Percentiles rank a stretch among this genome's conserved stretches.
Evolutionary conservation across 2,113 vertebrate genomes (phyloP).

Genomic region (Electrona antarctica): DNA sequence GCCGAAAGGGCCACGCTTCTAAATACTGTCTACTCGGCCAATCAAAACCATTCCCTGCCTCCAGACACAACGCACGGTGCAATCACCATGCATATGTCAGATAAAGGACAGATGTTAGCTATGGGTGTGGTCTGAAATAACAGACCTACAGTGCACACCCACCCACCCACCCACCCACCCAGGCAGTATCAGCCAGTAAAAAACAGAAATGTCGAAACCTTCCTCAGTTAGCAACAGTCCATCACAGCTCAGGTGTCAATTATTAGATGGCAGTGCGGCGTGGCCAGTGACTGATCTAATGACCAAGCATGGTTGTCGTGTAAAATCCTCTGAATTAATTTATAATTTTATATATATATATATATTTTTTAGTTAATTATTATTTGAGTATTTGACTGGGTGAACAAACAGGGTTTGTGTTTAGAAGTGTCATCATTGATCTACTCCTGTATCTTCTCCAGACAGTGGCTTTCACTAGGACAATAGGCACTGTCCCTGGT

Average conservation of each 20-base stretch:
- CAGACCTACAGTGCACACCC: constrained; percentile 31
- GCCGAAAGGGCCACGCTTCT: constrained; percentile 63
- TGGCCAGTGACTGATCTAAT: no score
- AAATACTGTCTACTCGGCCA: constrained; percentile 68
- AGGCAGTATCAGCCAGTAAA: not conserved
- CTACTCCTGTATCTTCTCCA: no score
- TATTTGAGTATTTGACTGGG: no score
- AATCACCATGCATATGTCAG: constrained; percentile 64
- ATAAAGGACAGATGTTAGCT: constrained; percentile 68
- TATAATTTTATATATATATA: no score
- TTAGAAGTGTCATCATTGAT: no score
- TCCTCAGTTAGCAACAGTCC: constrained; percentile 7
- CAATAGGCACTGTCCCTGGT: constrained; percentile 8
- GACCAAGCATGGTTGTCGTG: no score
- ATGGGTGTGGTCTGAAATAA: constrained; percentile 36
- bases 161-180: constrained; percentile 14
- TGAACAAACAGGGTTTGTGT: no score
- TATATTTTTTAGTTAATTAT: no score
- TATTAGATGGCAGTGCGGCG: no score
- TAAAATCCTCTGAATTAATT: no score
- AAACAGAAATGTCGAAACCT: constrained; percentile 11
- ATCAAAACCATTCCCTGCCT: constrained; percentile 66
- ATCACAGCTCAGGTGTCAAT: constrained; percentile 4
- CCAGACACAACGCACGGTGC: constrained; percentile 72
- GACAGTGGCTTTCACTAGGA: not conserved